These are phyloP conservation scores for Chironomus tepperi DNA, from an alignment of 1,140 invertebrate genomes.

Conservation along the genomic window DNA sequence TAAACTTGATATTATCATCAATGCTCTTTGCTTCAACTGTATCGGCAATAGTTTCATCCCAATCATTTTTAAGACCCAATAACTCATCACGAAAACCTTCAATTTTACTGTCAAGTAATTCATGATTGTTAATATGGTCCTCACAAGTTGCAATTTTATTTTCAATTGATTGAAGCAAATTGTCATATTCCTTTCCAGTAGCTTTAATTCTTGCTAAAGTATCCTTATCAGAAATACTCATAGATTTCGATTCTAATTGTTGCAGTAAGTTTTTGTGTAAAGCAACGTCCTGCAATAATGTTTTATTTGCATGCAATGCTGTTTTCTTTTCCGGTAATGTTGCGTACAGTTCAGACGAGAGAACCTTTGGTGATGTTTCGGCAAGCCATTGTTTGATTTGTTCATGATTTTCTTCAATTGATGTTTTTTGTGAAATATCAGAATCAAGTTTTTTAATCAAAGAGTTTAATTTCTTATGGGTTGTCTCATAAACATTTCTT, in stretches of 20 bases:
- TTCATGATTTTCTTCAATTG: constrained; percentile 80
- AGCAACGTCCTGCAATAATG: constrained; percentile 70
- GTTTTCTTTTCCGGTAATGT: constrained; percentile 77
- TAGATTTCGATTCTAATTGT: constrained; percentile 67
- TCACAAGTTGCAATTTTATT: constrained; percentile 57
- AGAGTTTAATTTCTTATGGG: constrained; percentile 73
- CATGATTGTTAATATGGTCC: constrained; percentile 69
- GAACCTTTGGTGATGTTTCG: constrained; percentile 60
- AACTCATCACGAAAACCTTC: constrained; percentile 61
- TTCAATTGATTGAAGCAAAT: constrained; percentile 55
- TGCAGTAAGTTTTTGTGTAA: constrained; percentile 69
- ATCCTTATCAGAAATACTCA: constrained; percentile 63
- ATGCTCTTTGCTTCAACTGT: constrained; percentile 63
- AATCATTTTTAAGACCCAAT: constrained; percentile 52
- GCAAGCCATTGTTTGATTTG: constrained; percentile 74
- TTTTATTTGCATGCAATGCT: constrained; percentile 65
- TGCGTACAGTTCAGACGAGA: constrained; percentile 57
- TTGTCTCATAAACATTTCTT: constrained; percentile 71
- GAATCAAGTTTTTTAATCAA: constrained; percentile 80
- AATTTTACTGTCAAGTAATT: constrained; percentile 68
- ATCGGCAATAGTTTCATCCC: constrained; percentile 62
- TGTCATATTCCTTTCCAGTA: constrained; percentile 59
- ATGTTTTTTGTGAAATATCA: constrained; percentile 75
- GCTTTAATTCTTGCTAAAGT: constrained; percentile 57
- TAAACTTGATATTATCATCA: constrained; percentile 60